A percentile compares a stretch with the other conserved stretches of the same genome.
phyloP scores from a whole-genome alignment of 1,140 invertebrate species.

The Tetranychus cinnabarinus region DNA sequence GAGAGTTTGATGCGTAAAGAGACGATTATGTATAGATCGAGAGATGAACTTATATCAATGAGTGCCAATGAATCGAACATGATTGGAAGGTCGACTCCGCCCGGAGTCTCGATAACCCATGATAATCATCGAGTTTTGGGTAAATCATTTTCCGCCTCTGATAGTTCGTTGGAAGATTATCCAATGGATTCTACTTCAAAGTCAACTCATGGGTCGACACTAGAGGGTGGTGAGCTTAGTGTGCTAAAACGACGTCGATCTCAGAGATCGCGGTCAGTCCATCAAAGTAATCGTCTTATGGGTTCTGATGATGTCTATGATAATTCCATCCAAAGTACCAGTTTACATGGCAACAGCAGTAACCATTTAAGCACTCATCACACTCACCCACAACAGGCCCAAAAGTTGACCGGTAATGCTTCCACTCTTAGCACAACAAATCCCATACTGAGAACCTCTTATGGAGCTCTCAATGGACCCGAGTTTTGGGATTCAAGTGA shows the following conservation, averaged over 20 bases:
- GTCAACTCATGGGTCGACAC: too few species aligned
- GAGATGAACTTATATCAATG: too few species aligned
- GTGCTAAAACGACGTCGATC: neutral
- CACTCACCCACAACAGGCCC: too few species aligned
- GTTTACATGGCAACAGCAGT: conserved; percentile 1
- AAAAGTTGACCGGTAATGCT: too few species aligned
- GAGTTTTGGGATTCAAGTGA: too few species aligned
- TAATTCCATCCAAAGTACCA: neutral
- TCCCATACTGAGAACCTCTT: too few species aligned
- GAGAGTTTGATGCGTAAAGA: neutral
- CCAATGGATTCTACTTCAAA: neutral
- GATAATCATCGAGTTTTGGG: neutral
- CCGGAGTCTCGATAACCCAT: neutral
- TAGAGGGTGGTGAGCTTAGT: neutral
- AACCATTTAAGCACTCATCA: too few species aligned
- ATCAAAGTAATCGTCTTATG: neutral
- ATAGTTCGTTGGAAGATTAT: conserved; percentile 10
- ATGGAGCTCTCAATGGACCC: too few species aligned
- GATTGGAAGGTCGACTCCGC: neutral
- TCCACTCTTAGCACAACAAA: too few species aligned
- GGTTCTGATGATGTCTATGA: neutral
- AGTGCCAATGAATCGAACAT: neutral
- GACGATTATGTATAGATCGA: too few species aligned
- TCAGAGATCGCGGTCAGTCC: neutral
- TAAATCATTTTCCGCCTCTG: conserved; percentile 10